phyloP scores from a whole-genome alignment of 1,140 invertebrate species.

The Euborellia annulipes region DNA sequence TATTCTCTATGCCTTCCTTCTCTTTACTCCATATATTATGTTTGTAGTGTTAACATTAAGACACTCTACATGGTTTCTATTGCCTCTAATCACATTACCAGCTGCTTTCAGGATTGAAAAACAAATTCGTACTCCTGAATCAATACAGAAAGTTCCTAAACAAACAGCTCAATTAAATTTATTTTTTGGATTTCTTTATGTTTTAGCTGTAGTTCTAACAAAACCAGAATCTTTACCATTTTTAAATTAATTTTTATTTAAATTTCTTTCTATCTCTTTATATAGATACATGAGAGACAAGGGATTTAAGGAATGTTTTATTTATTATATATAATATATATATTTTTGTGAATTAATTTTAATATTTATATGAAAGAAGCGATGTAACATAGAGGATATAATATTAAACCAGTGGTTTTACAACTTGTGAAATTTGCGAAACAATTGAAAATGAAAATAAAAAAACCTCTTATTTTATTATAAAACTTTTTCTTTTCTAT shows the following conservation, averaged over 20 bases:
- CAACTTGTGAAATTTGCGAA: no score
- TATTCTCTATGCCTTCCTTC: conserved; percentile 72
- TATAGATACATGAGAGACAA: no score
- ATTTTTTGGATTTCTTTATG: conserved; percentile 77
- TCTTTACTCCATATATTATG: conserved; percentile 83
- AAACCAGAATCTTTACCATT: conserved; percentile 11
- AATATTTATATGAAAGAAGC: no score
- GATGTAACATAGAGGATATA: no score
- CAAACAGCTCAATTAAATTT: conserved; percentile 82
- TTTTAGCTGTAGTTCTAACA: conserved; percentile 46
- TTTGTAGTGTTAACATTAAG: conserved; percentile 70
- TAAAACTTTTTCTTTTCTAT: no score
- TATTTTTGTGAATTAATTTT: no score
- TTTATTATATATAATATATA: no score
- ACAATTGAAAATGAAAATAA: no score
- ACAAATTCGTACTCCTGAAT: conserved; percentile 60
- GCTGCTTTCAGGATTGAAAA: conserved; percentile 81
- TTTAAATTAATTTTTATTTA: conserved; percentile 10
- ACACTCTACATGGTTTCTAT: conserved; percentile 71
- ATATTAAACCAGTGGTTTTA: no score
- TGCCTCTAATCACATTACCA: conserved; percentile 74
- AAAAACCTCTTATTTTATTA: no score
- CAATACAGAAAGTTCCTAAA: conserved; percentile 65
- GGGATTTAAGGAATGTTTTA: no score
- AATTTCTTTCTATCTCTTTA: no score